A percentile compares a stretch with the other conserved stretches of the same genome.
Evolutionary conservation across 2,113 vertebrate species (phyloP).

Genomic region (Eudorcas thomsonii): DNA sequence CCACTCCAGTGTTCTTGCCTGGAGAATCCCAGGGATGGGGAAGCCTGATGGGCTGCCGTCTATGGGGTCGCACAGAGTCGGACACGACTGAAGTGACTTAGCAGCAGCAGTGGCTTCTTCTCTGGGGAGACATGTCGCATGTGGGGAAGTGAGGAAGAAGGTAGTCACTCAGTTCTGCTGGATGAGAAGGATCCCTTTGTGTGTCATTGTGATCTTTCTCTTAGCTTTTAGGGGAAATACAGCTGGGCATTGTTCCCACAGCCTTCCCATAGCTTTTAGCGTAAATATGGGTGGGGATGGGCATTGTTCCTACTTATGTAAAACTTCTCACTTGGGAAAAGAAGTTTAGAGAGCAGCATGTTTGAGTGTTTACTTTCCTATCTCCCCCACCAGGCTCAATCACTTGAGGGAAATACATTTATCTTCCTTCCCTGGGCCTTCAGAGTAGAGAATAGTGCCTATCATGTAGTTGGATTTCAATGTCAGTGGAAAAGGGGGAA

Average conservation of each 20-base stretch:
- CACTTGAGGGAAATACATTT: neutral
- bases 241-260: neutral
- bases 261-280: neutral
- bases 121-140: neutral
- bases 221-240: neutral
- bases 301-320: neutral
- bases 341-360: neutral
- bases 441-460: neutral
- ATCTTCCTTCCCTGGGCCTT: neutral
- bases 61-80: no score
- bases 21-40: no score
- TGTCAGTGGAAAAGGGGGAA: neutral
- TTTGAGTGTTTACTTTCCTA: neutral
- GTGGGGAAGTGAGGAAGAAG: neutral
- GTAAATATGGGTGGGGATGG: neutral
- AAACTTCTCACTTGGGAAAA: neutral
- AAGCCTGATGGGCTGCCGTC: no score
- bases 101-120: neutral
- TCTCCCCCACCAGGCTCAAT: neutral
- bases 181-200: neutral
- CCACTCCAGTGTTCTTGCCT: no score
- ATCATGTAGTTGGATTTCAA: neutral
- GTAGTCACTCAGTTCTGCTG: neutral
- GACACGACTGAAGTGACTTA: no score
- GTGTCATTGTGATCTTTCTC: neutral